Base-by-base conservation (phyloP, 2,113 vertebrate genomes). In the Pseudois nayaur region DNA sequence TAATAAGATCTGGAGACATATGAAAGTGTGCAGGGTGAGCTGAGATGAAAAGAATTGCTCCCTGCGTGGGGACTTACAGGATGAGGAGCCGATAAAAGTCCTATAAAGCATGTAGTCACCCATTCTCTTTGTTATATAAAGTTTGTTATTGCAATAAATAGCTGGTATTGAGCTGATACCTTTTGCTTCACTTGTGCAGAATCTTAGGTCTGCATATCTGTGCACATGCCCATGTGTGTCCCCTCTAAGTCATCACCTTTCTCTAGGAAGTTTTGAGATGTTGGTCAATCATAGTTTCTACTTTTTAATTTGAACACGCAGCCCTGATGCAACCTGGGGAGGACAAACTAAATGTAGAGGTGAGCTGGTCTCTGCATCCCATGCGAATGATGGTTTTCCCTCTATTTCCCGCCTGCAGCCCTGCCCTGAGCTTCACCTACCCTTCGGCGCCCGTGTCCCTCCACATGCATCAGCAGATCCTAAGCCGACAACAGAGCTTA, bases 1-100 rank as follows among this genome's bases (percentile, higher is more conserved):
- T 99, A 99, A 99, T 99, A 99, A 99, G 99, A 99, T 99, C 99
- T 99, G 98, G 99, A 99, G 99, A 99, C 99, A 98, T 99, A 99
- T 99, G 99, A 99, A 99, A 98, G 98, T 95, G 92, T 1, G 89
- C 98, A 98, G 98, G 96, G 71, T 94, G 97, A 98, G 98, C 98
- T 96, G 95, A 98, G 98, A 98, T 98, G 97, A 99, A 99, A 99
- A 98, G 98, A 98, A 98, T 98, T 98, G 98, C 97, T 98, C 94
- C 95, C 12, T 98, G 97, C 97, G 92, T 84, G 6, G 14, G 97
- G 97, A 97, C 81, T 3, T 92, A 97, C 11, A 83, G 97, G 98
- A 96, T 97, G 74, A 94, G 97, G 98, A 97, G 98, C 98, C 97
- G 98, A 96, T 98, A 98, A 98, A 98, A 98, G 95, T 98, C 95